Evolutionary conservation across 1,140 invertebrate genomes (phyloP), one percentile per base, ranked within the genome.

Genomic region (Cydia pomonella): DNA sequence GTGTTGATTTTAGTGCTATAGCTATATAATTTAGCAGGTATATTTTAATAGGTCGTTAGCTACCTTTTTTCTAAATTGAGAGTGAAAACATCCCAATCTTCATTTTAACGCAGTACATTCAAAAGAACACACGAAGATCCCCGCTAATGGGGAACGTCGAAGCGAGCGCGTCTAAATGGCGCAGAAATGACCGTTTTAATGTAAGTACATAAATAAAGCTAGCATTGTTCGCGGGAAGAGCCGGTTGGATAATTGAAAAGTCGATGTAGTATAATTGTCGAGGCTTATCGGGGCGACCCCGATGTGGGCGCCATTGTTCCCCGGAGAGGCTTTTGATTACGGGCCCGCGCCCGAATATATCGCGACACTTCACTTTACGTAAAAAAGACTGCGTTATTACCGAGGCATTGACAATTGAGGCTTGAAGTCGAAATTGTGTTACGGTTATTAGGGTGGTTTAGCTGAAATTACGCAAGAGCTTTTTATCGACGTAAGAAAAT

Each of bases 261-360:
- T 92, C 89, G 89, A 91, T 92, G 89, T 92, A 88, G 88, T 91
- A 92, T 92, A 92, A 91, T 92, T 91, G 89, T 89, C 86, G 88
- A 82, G 89, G 91, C 89, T 92, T 92, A 92, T 92, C 91, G 89
- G 85, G 73, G 84, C 83, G 83, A 77, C 80, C 85, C 84, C 86
- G 85, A 92, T 92, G 91, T 90, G 91, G 91, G 91, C 83, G 87
- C 89, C 82, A 92, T 92, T 92, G 91, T 92, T 90, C 88, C 87
- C 88, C 62, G 75, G 89, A 90, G 88, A 87, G 87, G 85, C 89
- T 92, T 92, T 91, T 91, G 88, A 92, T 91, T 91, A 91, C 86
- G 84, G 83, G 80, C 80, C 86, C 82, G 85, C 79, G 79, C 82
- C 84, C 84, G 84, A 88, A 90, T 92, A 92, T 88, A 92, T 88